Base-by-base conservation (phyloP, 92 coral and sea anemone species). In the Pocillopora grandis region DNA sequence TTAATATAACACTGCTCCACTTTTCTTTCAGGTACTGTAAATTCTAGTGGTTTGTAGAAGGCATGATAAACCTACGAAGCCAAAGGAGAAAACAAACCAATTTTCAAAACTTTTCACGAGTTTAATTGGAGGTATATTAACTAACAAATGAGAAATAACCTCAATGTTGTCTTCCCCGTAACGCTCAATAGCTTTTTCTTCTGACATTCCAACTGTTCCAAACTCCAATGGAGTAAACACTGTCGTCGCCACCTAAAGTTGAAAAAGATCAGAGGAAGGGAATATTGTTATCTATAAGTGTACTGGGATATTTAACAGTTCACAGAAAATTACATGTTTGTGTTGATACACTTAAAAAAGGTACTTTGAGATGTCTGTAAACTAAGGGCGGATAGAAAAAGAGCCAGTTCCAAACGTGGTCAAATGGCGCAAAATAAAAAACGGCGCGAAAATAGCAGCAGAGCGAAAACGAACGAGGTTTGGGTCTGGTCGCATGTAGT, bases 161-260 rank as follows among this genome's bases (percentile, higher is more conserved):
- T 97, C 99, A 31, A 94, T 84, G 76, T 91, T 88, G 15, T 91
- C 97, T 66, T 94, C 95, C 60, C 95, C 97, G 63, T 87, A 86
- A 23, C 71, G 31, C 64, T 76, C 75, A 31, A 92, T 73, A 27
- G 99, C 99, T 42, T 92, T 74, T 85, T 97, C 99, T 61, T 97
- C 98, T 15, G 98, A 84, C 58, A 94, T 71, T 14, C 99, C 99
- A 0, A 94, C 97, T 17, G 94, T 85, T 57, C 99, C 92, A 72
- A 86, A 94, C 84, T 97, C 99, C 20, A 97, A 88, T 12, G 99
- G 99, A 11, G 99, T 97, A 72, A 97, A 97, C 13, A 97, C 94
- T 61, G 99, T 94, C 9, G 99, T 97, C 21, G 99, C 88, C 37
- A 96, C 92, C 99, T 96, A 75, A 14, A 62, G 64, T 10, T 52